Percentiles rank a stretch among this genome's conserved stretches.
These are phyloP conservation scores for Cetoscarus ocellatus DNA, from an alignment of 2,797 vertebrate species.

Conservation along the genomic window DNA sequence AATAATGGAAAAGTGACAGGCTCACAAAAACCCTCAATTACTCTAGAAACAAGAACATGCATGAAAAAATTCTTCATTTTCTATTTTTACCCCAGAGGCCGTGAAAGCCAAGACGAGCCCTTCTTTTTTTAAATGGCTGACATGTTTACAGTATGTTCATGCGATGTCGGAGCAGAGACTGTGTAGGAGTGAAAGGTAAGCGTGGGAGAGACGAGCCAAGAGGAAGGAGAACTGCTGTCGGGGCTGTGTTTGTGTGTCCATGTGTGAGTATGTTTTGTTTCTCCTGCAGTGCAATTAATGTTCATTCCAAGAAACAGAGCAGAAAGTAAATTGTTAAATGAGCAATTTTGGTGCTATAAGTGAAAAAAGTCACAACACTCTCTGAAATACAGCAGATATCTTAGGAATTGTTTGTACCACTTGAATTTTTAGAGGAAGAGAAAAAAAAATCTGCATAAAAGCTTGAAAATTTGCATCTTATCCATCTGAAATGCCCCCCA, in stretches of 20 bases:
- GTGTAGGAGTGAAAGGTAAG: slow-evolving; percentile 61
- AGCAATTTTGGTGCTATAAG: not conserved
- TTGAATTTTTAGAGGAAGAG: not conserved
- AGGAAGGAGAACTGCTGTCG: slow-evolving; percentile 50
- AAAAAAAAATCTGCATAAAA: slow-evolving; percentile 7
- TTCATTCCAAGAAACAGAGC: slow-evolving; percentile 18
- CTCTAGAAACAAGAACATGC: slow-evolving; percentile 4
- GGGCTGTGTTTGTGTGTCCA: slow-evolving; percentile 25
- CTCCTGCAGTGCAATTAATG: slow-evolving; percentile 33
- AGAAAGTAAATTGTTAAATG: slow-evolving; percentile 13
- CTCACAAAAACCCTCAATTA: not conserved
- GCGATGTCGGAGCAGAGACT: slow-evolving; percentile 34
- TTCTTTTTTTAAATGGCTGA: slow-evolving; percentile 20
- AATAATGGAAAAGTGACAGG: not conserved
- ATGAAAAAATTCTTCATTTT: not conserved
- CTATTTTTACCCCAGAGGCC: not conserved
- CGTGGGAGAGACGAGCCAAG: slow-evolving; percentile 49
- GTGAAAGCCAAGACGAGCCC: slow-evolving; percentile 1
- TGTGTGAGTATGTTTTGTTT: slow-evolving; percentile 11
- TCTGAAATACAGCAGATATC: slow-evolving; percentile 9
- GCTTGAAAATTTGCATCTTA: slow-evolving; percentile 48
- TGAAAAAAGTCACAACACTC: slow-evolving; percentile 11
- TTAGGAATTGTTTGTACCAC: not conserved
- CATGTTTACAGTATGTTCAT: slow-evolving; percentile 50
- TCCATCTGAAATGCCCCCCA: slow-evolving; percentile 8